A percentile compares a stretch with the other conserved stretches of the same genome.
Conservation (phyloP, 2,113 vertebrate genomes). For the Istiophorus platypterus region DNA sequence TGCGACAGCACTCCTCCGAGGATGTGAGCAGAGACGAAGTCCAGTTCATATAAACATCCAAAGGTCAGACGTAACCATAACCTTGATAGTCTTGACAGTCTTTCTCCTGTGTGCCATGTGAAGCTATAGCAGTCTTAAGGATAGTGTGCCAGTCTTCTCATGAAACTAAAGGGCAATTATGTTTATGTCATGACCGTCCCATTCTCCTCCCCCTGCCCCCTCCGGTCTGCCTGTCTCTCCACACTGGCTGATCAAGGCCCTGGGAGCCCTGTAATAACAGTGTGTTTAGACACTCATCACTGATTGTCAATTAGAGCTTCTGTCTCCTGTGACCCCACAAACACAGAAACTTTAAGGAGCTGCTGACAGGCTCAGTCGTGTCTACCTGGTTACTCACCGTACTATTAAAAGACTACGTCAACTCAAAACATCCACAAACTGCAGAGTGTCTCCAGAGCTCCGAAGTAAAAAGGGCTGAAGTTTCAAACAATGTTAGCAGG, state of each 20-base stretch:
- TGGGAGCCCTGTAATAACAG: slow-evolving; percentile 54
- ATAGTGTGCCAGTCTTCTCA: slow-evolving; percentile 27
- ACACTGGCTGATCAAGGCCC: slow-evolving; percentile 65
- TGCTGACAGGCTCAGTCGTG: slow-evolving; percentile 67
- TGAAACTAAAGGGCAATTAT: slow-evolving; percentile 43
- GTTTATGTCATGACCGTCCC: slow-evolving; percentile 32
- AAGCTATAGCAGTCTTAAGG: slow-evolving; percentile 8
- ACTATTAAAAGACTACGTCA: slow-evolving; percentile 37
- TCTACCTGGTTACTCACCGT: slow-evolving; percentile 66
- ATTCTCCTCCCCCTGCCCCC: slow-evolving; percentile 15
- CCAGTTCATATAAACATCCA: slow-evolving; percentile 20
- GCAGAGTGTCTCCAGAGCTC: slow-evolving; percentile 23
- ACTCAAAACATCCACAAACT: slow-evolving; percentile 30
- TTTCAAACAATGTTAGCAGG: slow-evolving; percentile 15
- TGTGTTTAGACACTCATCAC: slow-evolving; percentile 70
- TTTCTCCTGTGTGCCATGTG: slow-evolving; percentile 27
- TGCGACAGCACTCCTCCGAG: slow-evolving; percentile 17
- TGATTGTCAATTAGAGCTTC: slow-evolving; percentile 74
- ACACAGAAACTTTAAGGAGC: slow-evolving; percentile 59
- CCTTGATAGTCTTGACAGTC: slow-evolving; percentile 27
- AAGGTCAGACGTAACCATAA: slow-evolving; percentile 6
- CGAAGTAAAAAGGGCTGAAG: neutral
- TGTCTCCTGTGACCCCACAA: slow-evolving; percentile 64
- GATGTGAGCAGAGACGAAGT: slow-evolving; percentile 18
- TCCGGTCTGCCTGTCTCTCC: slow-evolving; percentile 46